Evolutionary conservation across 2,888 invertebrate species (phyloP).

Genomic region (Maniola hyperantus): DNA sequence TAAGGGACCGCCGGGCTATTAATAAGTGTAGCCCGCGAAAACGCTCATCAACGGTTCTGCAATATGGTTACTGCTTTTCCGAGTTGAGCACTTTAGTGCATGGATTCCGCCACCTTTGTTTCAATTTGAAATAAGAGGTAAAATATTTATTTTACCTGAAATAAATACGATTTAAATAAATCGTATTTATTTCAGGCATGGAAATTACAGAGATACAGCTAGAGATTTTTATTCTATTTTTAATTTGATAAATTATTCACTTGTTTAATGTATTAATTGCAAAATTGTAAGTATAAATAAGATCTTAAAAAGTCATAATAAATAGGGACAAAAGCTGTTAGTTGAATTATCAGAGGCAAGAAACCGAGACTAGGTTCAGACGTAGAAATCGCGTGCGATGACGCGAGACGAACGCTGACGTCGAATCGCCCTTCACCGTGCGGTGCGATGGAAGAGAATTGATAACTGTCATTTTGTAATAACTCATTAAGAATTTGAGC

Average conservation of each 20-base stretch:
- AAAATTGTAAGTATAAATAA: too few relatives aligned
- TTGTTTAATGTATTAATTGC: too few relatives aligned
- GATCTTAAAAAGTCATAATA: not conserved
- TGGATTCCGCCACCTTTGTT: not conserved
- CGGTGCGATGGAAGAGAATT: conserved; percentile 31
- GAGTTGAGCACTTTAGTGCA: not conserved
- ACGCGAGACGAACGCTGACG: conserved; percentile 43
- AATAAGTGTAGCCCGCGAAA: conserved; percentile 64
- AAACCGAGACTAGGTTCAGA: conserved; percentile 30
- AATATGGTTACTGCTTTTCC: not conserved
- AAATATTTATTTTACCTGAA: too few relatives aligned
- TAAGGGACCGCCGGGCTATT: conserved; percentile 75
- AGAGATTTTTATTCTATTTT: too few relatives aligned
- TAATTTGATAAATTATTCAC: too few relatives aligned
- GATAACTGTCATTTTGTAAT: conserved; percentile 36
- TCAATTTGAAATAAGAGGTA: not conserved
- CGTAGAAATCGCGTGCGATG: conserved; percentile 44
- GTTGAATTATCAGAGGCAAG: conserved; percentile 24
- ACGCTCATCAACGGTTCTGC: conserved; percentile 7
- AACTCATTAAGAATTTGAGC: conserved; percentile 25
- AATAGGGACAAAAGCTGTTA: not conserved
- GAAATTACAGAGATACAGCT: not conserved
- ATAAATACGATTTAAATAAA: too few relatives aligned
- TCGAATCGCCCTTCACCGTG: conserved; percentile 44
- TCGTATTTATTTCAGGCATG: too few relatives aligned